Base-by-base conservation (phyloP, 2,113 vertebrate genomes). In the Taxidea taxus region DNA sequence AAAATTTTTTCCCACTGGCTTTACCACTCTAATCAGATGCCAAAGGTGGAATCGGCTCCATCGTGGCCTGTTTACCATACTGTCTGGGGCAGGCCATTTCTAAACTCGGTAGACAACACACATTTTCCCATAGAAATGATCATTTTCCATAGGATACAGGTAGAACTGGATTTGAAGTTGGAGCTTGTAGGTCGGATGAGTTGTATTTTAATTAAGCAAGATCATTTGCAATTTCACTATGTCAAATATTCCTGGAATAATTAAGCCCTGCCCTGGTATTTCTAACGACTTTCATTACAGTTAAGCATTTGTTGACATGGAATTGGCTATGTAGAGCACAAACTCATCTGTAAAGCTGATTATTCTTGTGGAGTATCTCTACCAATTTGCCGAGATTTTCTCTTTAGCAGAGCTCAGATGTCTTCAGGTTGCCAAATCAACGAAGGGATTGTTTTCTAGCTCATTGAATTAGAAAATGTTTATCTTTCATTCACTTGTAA, bases 231-330 rank as follows among this genome's bases (percentile, higher is more conserved):
- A 87, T 77, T 91, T 95, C 74, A 91, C 20, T 66, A 18, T 70
- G 66, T 91, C 93, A 58, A 75, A 54, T 87, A 51, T 90, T 97
- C 74, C 66, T 94, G 77, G 72, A 86, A 80, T 86, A 93, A 86
- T 87, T 90, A 89, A 97, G 54, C 44, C 51, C 58, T 56, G 44
- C 23, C 42, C 7, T 21, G 42, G 37, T 70, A 64, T 44, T 88
- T 82, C 31, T 93, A 56, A 49, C 29, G 64, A 68, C 92, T 90
- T 95, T 87, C 31, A 78, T 78, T 66, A 25, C 15, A 78, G 75
- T 54, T 84, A 90, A 84, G 68, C 44, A 80, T 78, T 89, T 62
- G 77, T 58, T 87, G 91, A 94, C 78, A 96, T 90, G 47, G 62
- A 91, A 86, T 56, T 95, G 77, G 25, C 62, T 68, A 68, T 21